Base-by-base conservation (phyloP, 2,888 invertebrate species). In the Pyralis farinalis region DNA sequence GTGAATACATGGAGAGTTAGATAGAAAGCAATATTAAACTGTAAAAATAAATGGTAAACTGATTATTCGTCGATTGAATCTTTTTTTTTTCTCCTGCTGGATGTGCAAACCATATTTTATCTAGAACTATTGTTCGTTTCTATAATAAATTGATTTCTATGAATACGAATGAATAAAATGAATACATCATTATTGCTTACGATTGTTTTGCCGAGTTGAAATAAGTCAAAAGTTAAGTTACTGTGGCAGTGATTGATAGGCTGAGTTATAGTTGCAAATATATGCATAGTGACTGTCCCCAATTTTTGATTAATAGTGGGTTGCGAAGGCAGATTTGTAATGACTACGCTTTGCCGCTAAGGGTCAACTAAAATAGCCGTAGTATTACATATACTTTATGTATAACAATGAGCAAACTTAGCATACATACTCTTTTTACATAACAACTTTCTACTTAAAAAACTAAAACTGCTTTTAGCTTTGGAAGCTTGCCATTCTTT, bases 221-320 rank as follows among this genome's bases (percentile, higher is more conserved):
- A 32, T 32, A 32, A 34, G 34, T 34, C 12, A 12, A 32, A 44
- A 51, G 42, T 43, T 40, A 46, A 49, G 43, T 43, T 34, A 27
- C 7, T 12, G 20, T 31, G 47, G 52, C 49, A 45, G 43, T 47
- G 48, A 50, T 51, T 39, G 44, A 54, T 47, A 49, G 44, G 36
- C 35, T 12, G 58, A 59, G 57, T 52, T 47, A 57, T 48, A 46
- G 48, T 51, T 37, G 44, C 47, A 39, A 44, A 46, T 38, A 39
- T 34, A 38, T 40, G 34, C 33, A 32, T 34, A 34, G 42, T 44
- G 54, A 54, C 51, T 63, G 68, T 72, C 63, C 64, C 50, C 62
- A 65, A 60, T 75, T 62, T 69, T 66, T 79, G 78, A 77, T 76
- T 72, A 76, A 79, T 78, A 73, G 57, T 63, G 59, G 55, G 56